Evolutionary conservation across 2,797 vertebrate species (phyloP).

Genomic region (Geotrypetes seraphini): DNA sequence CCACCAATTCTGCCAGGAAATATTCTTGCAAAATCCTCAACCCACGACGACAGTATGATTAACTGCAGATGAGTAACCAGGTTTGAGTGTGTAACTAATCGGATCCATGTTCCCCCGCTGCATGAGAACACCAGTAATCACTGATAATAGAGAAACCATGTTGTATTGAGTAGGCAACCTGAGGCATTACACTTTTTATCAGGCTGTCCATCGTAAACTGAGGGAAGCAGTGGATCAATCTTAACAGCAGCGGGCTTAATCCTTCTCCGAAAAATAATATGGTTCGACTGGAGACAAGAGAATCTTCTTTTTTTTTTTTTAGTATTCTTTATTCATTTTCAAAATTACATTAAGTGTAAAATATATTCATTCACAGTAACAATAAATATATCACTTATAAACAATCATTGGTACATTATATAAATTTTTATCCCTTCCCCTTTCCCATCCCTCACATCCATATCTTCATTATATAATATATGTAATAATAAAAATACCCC

Average conservation of each 20-base stretch:
- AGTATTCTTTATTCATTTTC: too few species aligned
- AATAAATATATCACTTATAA: too few species aligned
- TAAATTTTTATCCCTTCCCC: too few species aligned
- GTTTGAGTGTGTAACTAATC: conserved; percentile 63
- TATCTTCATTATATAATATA: too few species aligned
- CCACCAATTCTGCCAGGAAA: conserved; percentile 41
- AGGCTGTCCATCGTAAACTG: conserved; percentile 53
- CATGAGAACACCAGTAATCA: conserved; percentile 66
- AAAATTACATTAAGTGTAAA: too few species aligned
- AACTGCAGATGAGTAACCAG: conserved; percentile 54
- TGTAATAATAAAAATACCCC: too few species aligned
- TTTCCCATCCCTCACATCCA: too few species aligned
- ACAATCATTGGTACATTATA: too few species aligned
- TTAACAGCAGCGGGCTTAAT: conserved; percentile 23
- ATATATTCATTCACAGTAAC: too few species aligned
- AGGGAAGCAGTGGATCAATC: conserved; percentile 51
- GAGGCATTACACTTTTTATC: conserved; percentile 58
- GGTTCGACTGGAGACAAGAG: conserved; percentile 31
- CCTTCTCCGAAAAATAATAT: conserved; percentile 40
- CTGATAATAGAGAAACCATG: conserved; percentile 69
- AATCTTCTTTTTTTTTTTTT: too few species aligned
- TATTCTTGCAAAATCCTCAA: conserved; percentile 37
- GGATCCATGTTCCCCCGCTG: conserved; percentile 62
- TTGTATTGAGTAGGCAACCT: conserved; percentile 71
- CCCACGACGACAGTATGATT: conserved; percentile 51